Conservation (phyloP, 2,888 invertebrate species). For the Mimachlamys varia region DNA sequence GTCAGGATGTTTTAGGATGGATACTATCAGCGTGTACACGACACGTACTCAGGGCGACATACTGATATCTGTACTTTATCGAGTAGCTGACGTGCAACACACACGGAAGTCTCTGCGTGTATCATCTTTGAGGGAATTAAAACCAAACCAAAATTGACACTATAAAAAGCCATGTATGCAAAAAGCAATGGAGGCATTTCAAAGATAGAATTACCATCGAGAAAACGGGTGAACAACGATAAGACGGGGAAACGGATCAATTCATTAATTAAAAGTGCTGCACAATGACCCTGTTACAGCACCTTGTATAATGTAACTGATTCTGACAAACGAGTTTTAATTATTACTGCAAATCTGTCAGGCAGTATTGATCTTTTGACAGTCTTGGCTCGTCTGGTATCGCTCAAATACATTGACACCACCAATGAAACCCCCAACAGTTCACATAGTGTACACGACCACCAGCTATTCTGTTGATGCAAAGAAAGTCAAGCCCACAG, state of each 20-base stretch:
- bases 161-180: not conserved
- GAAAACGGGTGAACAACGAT: not conserved
- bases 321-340: conserved; percentile 1
- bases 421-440: not conserved
- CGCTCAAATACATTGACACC: not conserved
- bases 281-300: not conserved
- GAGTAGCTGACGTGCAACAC: not conserved
- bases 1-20: not conserved
- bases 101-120: not conserved
- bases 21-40: not conserved
- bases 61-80: not conserved
- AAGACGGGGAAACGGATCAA: not conserved
- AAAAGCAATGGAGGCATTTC: not conserved
- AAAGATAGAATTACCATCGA: not conserved
- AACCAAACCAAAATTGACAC: not conserved
- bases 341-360: not conserved
- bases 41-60: not conserved
- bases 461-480: not conserved
- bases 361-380: not conserved
- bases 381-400: not conserved
- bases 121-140: not conserved
- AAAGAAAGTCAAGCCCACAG: not conserved
- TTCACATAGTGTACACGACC: not conserved
- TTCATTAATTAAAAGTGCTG: not conserved
- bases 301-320: not conserved